Percentiles rank a stretch among this genome's conserved stretches.
These are phyloP conservation scores for Dallia pectoralis DNA, from an alignment of 2,797 vertebrate species.

Conservation along the genomic window DNA sequence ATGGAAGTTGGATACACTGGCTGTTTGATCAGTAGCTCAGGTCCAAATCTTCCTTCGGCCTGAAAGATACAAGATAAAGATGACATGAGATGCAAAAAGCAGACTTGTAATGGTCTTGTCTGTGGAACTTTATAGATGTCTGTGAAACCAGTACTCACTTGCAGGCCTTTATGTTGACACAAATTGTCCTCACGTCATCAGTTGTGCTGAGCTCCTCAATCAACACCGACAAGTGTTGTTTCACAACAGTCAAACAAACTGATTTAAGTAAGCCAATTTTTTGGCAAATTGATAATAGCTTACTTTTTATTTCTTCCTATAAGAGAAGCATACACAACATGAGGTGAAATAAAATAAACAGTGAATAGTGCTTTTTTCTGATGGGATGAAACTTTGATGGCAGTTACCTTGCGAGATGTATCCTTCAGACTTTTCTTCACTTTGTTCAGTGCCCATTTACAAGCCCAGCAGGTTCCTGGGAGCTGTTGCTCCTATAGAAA, in stretches of 20 bases:
- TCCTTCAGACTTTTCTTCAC: not conserved
- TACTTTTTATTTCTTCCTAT: conserved; percentile 17
- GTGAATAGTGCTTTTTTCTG: not conserved
- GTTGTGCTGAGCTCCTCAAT: conserved; percentile 46
- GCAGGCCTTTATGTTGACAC: conserved; percentile 54
- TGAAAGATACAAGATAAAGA: not conserved
- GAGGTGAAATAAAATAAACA: not conserved
- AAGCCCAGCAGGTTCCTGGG: conserved; percentile 28
- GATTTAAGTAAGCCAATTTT: conserved; percentile 19
- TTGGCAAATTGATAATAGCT: conserved; percentile 23
- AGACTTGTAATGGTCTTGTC: not conserved
- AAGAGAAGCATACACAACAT: not conserved
- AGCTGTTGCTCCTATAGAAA: conserved; percentile 17
- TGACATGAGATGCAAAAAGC: too few relatives aligned
- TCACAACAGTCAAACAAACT: conserved; percentile 39
- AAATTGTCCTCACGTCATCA: conserved; percentile 57
- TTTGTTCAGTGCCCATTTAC: conserved; percentile 29
- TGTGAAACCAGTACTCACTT: conserved; percentile 58
- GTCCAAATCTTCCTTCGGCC: not conserved
- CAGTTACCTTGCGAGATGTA: not conserved
- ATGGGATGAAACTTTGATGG: not conserved
- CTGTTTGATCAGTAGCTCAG: conserved; percentile 7
- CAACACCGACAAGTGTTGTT: not conserved
- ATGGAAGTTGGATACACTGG: not conserved
- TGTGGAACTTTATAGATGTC: not conserved